Conservation (phyloP, 2,113 vertebrate genomes). For the Callithrix jacchus region DNA sequence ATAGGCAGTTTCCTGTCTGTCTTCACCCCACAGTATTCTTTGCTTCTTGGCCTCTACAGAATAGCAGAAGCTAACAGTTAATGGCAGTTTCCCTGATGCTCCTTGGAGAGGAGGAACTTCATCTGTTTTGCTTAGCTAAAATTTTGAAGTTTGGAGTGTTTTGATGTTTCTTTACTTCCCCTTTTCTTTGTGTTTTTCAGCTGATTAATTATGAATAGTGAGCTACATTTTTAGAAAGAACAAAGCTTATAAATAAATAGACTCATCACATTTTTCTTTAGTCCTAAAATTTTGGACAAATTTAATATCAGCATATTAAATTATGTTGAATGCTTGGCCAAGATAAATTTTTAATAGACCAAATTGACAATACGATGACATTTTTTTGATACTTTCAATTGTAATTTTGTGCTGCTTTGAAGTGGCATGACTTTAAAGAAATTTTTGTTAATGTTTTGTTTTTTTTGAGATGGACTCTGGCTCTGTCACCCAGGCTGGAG, state of each 20-base stretch:
- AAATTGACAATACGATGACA: not conserved
- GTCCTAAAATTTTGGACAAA: not conserved
- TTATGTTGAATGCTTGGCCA: not conserved
- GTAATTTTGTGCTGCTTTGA: not conserved
- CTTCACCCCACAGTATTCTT: not conserved
- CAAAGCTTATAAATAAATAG: not conserved
- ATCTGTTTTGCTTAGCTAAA: not conserved
- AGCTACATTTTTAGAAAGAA: not conserved
- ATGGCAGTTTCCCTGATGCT: not conserved
- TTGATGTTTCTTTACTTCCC: not conserved
- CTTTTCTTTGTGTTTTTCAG: conserved; percentile 23
- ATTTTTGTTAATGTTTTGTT: not conserved
- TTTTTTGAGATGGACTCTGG: not conserved
- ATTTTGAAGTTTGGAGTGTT: not conserved
- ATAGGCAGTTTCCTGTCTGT: not conserved
- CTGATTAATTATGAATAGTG: not conserved
- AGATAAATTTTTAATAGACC: not conserved
- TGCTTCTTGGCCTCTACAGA: not conserved
- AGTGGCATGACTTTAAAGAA: not conserved
- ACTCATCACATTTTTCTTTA: not conserved
- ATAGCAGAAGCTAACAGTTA: not conserved
- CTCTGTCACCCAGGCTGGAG: not conserved
- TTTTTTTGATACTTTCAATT: not conserved
- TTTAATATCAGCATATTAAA: not conserved
- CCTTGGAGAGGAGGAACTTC: not conserved